phyloP scores from a whole-genome alignment of 2,888 invertebrate genomes.

The Andrena bucephala region DNA sequence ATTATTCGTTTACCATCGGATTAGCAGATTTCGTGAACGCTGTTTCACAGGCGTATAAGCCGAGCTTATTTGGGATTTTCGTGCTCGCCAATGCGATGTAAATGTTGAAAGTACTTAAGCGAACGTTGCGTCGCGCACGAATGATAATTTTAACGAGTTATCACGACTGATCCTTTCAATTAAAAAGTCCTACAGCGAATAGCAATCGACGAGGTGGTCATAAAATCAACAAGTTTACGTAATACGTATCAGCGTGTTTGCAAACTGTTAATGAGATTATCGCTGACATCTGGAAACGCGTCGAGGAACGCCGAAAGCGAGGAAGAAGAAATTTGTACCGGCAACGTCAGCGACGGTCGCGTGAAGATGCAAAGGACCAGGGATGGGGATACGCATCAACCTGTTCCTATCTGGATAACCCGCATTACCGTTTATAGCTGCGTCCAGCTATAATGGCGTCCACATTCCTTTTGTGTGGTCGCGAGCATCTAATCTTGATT shows the following conservation, averaged over 20 bases:
- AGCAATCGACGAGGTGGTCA: too few species aligned
- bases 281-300: neutral
- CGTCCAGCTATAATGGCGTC: slow-evolving; percentile 16
- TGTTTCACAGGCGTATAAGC: slow-evolving; percentile 57
- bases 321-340: neutral
- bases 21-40: slow-evolving; percentile 62
- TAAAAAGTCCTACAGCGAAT: neutral
- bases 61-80: slow-evolving; percentile 63
- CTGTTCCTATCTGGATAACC: slow-evolving; percentile 31
- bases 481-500: slow-evolving; percentile 69
- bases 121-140: neutral
- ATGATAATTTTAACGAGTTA: slow-evolving; percentile 12
- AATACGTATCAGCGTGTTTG: too few species aligned
- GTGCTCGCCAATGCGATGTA: slow-evolving; percentile 26
- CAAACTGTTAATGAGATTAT: too few species aligned
- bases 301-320: neutral
- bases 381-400: slow-evolving; percentile 38
- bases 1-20: slow-evolving; percentile 72
- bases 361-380: slow-evolving; percentile 18
- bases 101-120: slow-evolving; percentile 38
- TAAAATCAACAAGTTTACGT: too few species aligned
- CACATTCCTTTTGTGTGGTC: slow-evolving; percentile 46
- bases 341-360: neutral
- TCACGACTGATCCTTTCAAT: neutral
- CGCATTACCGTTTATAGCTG: slow-evolving; percentile 20